Conservation (phyloP, 1,140 invertebrate genomes). For the Vanessa tameamea region DNA sequence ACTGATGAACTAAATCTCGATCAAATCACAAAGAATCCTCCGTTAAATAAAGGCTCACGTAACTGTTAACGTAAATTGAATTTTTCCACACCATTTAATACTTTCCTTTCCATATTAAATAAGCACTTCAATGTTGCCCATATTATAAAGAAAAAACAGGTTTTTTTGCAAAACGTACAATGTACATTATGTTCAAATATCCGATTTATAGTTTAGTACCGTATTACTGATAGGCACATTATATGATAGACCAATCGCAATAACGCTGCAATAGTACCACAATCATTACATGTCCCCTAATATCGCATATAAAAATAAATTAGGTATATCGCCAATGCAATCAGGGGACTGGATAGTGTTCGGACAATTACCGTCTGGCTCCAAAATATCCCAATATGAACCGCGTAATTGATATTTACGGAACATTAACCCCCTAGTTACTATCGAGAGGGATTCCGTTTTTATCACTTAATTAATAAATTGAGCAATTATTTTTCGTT, state of each 20-base stretch:
- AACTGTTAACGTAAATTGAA: constrained; percentile 43
- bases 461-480: constrained; percentile 51
- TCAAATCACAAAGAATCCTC: not conserved
- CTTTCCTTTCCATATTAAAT: constrained; percentile 37
- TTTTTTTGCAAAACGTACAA: too few relatives aligned
- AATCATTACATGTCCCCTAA: constrained; percentile 42
- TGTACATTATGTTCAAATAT: not conserved
- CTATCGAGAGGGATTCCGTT: constrained; percentile 38
- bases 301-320: constrained; percentile 66
- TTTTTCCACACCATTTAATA: constrained; percentile 37
- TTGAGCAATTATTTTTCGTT: constrained; percentile 41
- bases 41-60: constrained; percentile 44
- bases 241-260: constrained; percentile 6
- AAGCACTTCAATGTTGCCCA: constrained; percentile 2
- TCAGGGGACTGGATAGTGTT: constrained; percentile 48
- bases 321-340: constrained; percentile 61
- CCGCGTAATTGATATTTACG: constrained; percentile 74
- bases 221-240: not conserved
- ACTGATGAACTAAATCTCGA: too few relatives aligned
- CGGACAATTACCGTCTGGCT: constrained; percentile 61
- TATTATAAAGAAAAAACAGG: too few relatives aligned
- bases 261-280: not conserved
- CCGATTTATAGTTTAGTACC: not conserved
- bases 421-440: constrained; percentile 53
- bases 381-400: constrained; percentile 64